Conservation (phyloP, 2,888 invertebrate genomes). For the Eupithecia inturbata region DNA sequence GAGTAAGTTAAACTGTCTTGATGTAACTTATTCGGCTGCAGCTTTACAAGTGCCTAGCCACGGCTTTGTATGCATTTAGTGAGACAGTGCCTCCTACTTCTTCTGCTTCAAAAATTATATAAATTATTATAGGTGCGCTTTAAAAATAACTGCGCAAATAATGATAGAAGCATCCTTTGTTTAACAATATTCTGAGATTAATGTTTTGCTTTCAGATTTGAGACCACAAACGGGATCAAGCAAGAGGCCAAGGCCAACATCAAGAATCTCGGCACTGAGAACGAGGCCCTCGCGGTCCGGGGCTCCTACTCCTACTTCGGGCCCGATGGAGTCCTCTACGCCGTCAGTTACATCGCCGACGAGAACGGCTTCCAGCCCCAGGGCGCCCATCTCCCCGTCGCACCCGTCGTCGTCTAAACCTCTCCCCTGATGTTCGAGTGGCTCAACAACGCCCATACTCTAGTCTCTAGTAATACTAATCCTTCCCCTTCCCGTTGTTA, state of each 20-base stretch:
- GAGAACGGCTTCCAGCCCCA: slow-evolving; percentile 81
- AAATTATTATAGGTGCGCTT: too few species aligned
- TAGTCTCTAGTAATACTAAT: slow-evolving; percentile 48
- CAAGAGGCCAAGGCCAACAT: slow-evolving; percentile 52
- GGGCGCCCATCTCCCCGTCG: slow-evolving; percentile 66
- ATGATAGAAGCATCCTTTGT: neutral
- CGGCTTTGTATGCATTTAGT: neutral
- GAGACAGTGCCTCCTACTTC: neutral
- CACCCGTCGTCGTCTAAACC: slow-evolving; percentile 30
- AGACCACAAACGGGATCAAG: slow-evolving; percentile 68
- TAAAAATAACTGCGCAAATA: neutral
- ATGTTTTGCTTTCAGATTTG: slow-evolving; percentile 47
- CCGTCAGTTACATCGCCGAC: slow-evolving; percentile 78
- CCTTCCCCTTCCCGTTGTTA: slow-evolving; percentile 49
- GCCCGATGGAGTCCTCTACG: slow-evolving; percentile 75
- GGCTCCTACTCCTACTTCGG: slow-evolving; percentile 71
- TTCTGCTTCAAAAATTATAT: neutral
- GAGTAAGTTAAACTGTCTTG: neutral
- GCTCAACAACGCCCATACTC: slow-evolving; percentile 28
- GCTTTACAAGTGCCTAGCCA: neutral
- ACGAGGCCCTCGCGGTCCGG: slow-evolving; percentile 60
- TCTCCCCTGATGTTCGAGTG: slow-evolving; percentile 43
- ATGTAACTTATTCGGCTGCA: neutral
- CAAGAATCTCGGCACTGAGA: slow-evolving; percentile 61
- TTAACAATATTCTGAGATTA: neutral